Percentiles rank a stretch among this genome's conserved stretches.
phyloP scores from a whole-genome alignment of 2,888 invertebrate genomes.

The Pyrochroa serraticornis region DNA sequence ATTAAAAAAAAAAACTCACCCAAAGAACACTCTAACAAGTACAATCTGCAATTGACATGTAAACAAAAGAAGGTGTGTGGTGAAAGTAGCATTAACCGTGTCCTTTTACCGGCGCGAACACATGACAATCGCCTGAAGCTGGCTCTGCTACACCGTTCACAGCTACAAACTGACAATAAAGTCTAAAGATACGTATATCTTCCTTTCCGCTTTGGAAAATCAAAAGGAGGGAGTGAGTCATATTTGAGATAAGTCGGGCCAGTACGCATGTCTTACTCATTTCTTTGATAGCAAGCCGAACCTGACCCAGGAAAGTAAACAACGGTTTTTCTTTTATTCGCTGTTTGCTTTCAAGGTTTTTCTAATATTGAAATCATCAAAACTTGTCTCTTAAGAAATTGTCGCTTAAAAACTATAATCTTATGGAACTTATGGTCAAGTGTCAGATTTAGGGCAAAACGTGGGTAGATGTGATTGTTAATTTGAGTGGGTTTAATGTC shows the following conservation, averaged over 20 bases:
- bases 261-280: constrained; percentile 30
- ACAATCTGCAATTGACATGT: constrained; percentile 17
- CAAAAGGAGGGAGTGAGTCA: constrained; percentile 27
- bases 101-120: constrained; percentile 28
- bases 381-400: too few species aligned
- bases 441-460: too few species aligned
- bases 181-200: constrained; percentile 27
- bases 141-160: constrained; percentile 17
- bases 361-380: too few species aligned
- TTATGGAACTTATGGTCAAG: too few species aligned
- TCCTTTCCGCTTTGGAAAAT: constrained; percentile 19
- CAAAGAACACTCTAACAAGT: constrained; percentile 1
- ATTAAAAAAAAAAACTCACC: constrained; percentile 8
- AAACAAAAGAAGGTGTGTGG: constrained; percentile 30
- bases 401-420: too few species aligned
- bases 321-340: too few species aligned
- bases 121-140: constrained; percentile 13
- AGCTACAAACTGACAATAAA: constrained; percentile 21
- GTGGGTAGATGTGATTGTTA: too few species aligned
- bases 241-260: constrained; percentile 15
- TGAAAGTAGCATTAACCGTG: constrained; percentile 28
- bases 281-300: too few species aligned
- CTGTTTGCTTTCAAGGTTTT: too few species aligned
- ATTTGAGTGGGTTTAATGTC: too few species aligned
- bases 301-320: too few species aligned